Percentiles rank a stretch among this genome's conserved stretches.
phyloP scores from a whole-genome alignment of 2,113 vertebrate genomes.

The Columba livia region DNA sequence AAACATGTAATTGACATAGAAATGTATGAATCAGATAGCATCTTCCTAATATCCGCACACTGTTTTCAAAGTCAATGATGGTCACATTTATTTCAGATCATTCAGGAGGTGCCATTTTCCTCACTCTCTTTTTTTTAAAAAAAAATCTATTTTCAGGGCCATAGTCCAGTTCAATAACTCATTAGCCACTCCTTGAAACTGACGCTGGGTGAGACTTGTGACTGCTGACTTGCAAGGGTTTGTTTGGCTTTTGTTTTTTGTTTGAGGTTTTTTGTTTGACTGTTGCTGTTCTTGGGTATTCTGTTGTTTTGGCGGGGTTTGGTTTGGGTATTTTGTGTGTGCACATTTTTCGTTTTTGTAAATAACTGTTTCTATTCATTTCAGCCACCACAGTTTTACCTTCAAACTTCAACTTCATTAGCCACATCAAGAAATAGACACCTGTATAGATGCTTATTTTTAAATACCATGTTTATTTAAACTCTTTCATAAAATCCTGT shows the following conservation, averaged over 20 bases:
- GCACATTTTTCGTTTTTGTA: slow-evolving; percentile 24
- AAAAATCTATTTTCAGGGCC: slow-evolving; percentile 19
- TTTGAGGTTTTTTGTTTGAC: too few relatives aligned
- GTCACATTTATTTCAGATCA: slow-evolving; percentile 64
- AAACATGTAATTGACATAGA: slow-evolving; percentile 64
- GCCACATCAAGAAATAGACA: not conserved
- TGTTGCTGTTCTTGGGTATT: too few relatives aligned
- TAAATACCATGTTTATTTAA: not conserved
- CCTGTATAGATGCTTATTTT: not conserved
- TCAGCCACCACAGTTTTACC: not conserved
- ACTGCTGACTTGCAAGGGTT: not conserved
- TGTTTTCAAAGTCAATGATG: slow-evolving; percentile 63
- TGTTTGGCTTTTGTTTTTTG: too few relatives aligned
- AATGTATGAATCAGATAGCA: slow-evolving; percentile 52
- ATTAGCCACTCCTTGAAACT: slow-evolving; percentile 52
- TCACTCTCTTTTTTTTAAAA: not conserved
- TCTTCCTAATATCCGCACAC: slow-evolving; percentile 46
- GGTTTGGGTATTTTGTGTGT: not conserved
- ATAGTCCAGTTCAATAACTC: slow-evolving; percentile 68
- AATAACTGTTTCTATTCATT: slow-evolving; percentile 14
- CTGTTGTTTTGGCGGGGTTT: too few relatives aligned
- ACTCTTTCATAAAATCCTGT: not conserved
- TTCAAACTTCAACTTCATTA: not conserved
- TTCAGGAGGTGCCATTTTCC: slow-evolving; percentile 43
- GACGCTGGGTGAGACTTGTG: slow-evolving; percentile 43